phyloP scores from a whole-genome alignment of 2,888 invertebrate genomes.

The Drosophila borealis region DNA sequence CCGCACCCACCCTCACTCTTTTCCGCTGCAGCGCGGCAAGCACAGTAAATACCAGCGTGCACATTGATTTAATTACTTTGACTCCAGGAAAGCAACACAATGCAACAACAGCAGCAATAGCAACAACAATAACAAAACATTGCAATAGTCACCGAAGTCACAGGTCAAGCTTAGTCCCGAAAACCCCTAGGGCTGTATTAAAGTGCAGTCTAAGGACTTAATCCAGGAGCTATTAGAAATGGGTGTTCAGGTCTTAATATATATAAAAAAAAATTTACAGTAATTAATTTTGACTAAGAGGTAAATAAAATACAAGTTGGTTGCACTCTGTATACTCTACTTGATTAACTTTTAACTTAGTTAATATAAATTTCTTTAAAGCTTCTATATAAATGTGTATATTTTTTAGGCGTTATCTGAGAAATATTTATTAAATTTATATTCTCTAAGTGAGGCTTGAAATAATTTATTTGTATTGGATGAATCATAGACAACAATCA shows the following conservation, averaged over 20 bases:
- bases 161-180: constrained; percentile 34
- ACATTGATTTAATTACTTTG: constrained; percentile 65
- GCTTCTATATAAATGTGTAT: too few species aligned
- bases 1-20: neutral
- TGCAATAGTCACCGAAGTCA: constrained; percentile 25
- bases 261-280: neutral
- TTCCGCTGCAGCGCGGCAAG: neutral
- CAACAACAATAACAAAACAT: constrained; percentile 19
- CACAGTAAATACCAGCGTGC: constrained; percentile 34
- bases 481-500: too few species aligned
- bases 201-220: constrained; percentile 8
- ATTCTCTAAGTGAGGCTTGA: too few species aligned
- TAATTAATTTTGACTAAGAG: too few species aligned
- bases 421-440: too few species aligned
- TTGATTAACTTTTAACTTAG: too few species aligned
- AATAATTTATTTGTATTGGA: too few species aligned
- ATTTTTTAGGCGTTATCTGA: too few species aligned
- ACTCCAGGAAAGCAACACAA: constrained; percentile 22
- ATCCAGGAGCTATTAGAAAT: neutral
- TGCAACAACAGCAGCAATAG: constrained; percentile 15
- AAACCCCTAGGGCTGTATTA: constrained; percentile 6
- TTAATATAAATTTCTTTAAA: too few species aligned
- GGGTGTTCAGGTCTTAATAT: constrained; percentile 2
- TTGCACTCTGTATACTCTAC: too few species aligned
- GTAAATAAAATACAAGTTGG: too few species aligned